phyloP scores from a whole-genome alignment of 2,888 invertebrate species.

The Cosmia trapezina region DNA sequence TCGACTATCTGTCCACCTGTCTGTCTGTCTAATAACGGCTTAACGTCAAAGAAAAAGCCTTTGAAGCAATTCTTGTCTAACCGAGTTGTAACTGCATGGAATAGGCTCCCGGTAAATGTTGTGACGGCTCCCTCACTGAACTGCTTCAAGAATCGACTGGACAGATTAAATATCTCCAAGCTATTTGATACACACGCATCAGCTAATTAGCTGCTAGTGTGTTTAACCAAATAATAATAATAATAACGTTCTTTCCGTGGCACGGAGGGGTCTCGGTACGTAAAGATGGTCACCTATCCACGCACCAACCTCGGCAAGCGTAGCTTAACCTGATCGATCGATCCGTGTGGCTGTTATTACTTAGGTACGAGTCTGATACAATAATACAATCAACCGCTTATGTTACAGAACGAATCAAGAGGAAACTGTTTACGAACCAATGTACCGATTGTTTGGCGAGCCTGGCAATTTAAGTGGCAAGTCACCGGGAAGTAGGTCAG shows the following conservation, averaged over 20 bases:
- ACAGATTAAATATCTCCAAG: too few relatives aligned
- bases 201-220: too few relatives aligned
- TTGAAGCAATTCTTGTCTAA: too few relatives aligned
- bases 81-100: too few relatives aligned
- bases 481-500: constrained; percentile 50
- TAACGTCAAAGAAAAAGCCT: too few relatives aligned
- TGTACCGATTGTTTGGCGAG: constrained; percentile 16
- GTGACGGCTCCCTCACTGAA: too few relatives aligned
- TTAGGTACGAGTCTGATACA: not conserved
- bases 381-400: not conserved
- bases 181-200: too few relatives aligned
- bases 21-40: too few relatives aligned
- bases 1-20: too few relatives aligned
- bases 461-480: constrained; percentile 11
- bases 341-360: not conserved
- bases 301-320: not conserved
- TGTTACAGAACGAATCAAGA: constrained; percentile 13
- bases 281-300: not conserved
- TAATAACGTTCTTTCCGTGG: not conserved
- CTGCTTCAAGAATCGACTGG: too few relatives aligned
- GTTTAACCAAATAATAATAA: too few relatives aligned
- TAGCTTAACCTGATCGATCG: not conserved
- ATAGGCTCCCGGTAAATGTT: too few relatives aligned
- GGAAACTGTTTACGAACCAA: constrained; percentile 30
- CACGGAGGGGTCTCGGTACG: not conserved